Evolutionary conservation across 2,888 invertebrate species (phyloP).

Genomic region (Danaus chrysippus): DNA sequence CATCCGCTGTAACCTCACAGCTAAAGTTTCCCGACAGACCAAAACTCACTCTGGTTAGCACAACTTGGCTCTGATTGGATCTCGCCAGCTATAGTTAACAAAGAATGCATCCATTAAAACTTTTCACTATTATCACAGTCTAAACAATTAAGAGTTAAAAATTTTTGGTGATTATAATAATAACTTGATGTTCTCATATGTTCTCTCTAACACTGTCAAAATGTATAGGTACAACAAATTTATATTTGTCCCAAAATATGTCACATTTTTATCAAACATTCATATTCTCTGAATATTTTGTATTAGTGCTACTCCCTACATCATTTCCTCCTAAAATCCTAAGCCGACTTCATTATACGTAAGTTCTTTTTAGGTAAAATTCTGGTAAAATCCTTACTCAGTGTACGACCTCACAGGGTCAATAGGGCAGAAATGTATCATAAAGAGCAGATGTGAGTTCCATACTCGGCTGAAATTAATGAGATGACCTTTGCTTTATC

Average conservation of each 20-base stretch:
- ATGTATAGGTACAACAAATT: too few species aligned
- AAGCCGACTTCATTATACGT: not conserved
- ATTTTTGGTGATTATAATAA: too few species aligned
- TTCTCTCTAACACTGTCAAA: too few species aligned
- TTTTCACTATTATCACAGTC: not conserved
- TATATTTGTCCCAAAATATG: too few species aligned
- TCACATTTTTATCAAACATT: not conserved
- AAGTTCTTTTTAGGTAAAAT: not conserved
- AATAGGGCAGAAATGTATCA: slow-evolving; percentile 6
- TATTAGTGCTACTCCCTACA: not conserved
- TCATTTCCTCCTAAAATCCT: not conserved
- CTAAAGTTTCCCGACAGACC: slow-evolving; percentile 84
- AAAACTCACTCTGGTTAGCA: slow-evolving; percentile 83
- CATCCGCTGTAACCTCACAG: slow-evolving; percentile 85
- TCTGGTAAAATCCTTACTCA: slow-evolving; percentile 5
- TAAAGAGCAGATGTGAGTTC: slow-evolving; percentile 15
- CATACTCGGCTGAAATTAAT: slow-evolving; percentile 12
- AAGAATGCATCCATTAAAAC: slow-evolving; percentile 8
- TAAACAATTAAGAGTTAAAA: not conserved
- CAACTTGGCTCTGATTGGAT: slow-evolving; percentile 84
- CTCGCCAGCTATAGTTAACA: slow-evolving; percentile 75
- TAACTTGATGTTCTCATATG: too few species aligned
- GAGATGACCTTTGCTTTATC: not conserved
- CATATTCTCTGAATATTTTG: not conserved
- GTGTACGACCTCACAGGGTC: slow-evolving; percentile 3